A percentile compares a stretch with the other conserved stretches of the same genome.
Evolutionary conservation across 2,797 vertebrate genomes (phyloP).

Genomic region (Lithobates sylvaticus): DNA sequence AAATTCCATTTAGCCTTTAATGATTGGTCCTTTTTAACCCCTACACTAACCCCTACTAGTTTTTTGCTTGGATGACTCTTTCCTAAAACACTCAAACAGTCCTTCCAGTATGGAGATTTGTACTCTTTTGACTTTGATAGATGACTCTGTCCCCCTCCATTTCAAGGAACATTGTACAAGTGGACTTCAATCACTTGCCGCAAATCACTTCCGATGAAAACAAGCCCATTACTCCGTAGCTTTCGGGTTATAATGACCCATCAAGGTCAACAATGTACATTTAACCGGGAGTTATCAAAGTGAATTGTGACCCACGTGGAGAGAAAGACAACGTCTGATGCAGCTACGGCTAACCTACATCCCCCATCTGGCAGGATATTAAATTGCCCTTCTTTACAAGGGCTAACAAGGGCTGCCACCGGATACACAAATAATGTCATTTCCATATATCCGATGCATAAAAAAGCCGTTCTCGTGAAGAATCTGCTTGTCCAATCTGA

Average conservation of each 20-base stretch:
- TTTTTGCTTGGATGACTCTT: not conserved
- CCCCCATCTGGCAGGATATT: not conserved
- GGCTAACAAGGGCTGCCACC: not conserved
- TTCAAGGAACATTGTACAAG: not conserved
- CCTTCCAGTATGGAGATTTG: too few relatives aligned
- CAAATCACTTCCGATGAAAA: not conserved
- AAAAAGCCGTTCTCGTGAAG: constrained; percentile 6
- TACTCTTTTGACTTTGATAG: not conserved
- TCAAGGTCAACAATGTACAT: not conserved
- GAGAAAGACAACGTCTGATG: not conserved
- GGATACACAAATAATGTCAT: constrained; percentile 21
- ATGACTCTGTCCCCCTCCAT: not conserved
- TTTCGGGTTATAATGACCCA: not conserved
- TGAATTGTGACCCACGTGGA: constrained; percentile 7
- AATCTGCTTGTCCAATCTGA: constrained; percentile 44
- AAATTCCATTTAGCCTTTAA: too few relatives aligned
- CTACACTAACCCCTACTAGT: too few relatives aligned
- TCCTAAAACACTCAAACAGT: not conserved
- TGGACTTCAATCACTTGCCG: not conserved
- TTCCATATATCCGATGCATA: constrained; percentile 21
- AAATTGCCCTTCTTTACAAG: not conserved
- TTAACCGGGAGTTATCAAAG: not conserved
- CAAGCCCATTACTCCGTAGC: not conserved
- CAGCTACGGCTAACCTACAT: not conserved
- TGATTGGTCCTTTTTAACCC: too few relatives aligned